Conservation (phyloP, 2,113 vertebrate species). For the Acanthochromis polyacanthus region DNA sequence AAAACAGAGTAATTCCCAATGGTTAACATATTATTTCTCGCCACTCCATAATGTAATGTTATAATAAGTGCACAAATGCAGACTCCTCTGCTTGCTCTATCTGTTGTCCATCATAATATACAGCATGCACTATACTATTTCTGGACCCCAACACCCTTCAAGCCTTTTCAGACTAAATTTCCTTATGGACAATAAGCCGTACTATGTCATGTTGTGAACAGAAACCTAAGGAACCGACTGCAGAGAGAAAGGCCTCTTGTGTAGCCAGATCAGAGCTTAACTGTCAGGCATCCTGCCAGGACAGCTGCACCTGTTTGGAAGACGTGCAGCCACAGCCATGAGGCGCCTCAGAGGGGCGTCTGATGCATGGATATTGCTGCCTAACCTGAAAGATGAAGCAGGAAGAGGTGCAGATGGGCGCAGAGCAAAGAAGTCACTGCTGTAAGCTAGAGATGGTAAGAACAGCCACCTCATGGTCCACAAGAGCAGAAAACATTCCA, state of each 20-base stretch:
- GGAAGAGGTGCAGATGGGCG: constrained; percentile 50
- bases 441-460: not conserved
- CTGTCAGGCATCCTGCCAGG: constrained; percentile 71
- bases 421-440: constrained; percentile 14
- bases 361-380: constrained; percentile 53
- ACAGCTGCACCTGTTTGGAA: constrained; percentile 78
- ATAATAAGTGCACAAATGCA: not conserved
- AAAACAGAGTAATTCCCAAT: not conserved
- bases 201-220: constrained; percentile 54
- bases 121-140: constrained; percentile 9
- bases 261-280: constrained; percentile 69
- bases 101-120: not conserved
- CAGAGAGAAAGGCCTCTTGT: constrained; percentile 68
- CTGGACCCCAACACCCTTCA: constrained; percentile 23
- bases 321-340: constrained; percentile 48
- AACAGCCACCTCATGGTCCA: constrained; percentile 13
- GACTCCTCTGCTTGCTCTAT: not conserved
- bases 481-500: not conserved
- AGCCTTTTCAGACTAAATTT: constrained; percentile 42
- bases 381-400: constrained; percentile 34
- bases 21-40: not conserved
- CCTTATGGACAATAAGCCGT: constrained; percentile 34
- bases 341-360: constrained; percentile 52
- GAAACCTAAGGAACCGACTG: constrained; percentile 53
- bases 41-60: too few relatives aligned